These are phyloP conservation scores for Pseudochirops corinnae DNA, from an alignment of 2,797 vertebrate genomes.

Conservation along the genomic window DNA sequence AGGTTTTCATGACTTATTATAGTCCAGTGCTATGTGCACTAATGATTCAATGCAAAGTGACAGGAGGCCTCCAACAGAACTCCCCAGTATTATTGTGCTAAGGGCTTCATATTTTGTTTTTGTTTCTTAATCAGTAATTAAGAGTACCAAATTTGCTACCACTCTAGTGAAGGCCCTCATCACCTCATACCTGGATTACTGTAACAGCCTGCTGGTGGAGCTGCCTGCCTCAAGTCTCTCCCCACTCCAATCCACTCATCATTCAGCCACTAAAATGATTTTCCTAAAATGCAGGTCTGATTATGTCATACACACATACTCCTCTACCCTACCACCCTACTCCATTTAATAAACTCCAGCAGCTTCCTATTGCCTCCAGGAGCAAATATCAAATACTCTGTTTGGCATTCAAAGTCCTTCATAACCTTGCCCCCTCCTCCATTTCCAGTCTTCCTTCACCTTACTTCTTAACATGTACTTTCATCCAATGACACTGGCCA, in stretches of 20 bases:
- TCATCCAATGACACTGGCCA: not conserved
- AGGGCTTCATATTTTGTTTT: too few relatives aligned
- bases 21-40: not conserved
- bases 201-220: not conserved
- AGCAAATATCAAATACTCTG: not conserved
- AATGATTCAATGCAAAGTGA: not conserved
- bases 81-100: too few relatives aligned
- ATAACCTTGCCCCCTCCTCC: not conserved
- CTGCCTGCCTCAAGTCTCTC: not conserved
- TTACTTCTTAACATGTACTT: not conserved
- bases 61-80: too few relatives aligned
- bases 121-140: not conserved
- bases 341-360: not conserved
- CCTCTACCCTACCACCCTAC: not conserved
- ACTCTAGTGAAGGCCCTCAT: not conserved
- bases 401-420: not conserved
- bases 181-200: not conserved
- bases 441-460: not conserved
- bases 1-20: not conserved
- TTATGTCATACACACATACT: not conserved
- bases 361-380: not conserved
- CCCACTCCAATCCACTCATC: not conserved
- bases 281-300: not conserved
- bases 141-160: not conserved
- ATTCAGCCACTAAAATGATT: not conserved